Conservation (phyloP, 2,888 invertebrate genomes). For the Diaprepes abbreviatus region DNA sequence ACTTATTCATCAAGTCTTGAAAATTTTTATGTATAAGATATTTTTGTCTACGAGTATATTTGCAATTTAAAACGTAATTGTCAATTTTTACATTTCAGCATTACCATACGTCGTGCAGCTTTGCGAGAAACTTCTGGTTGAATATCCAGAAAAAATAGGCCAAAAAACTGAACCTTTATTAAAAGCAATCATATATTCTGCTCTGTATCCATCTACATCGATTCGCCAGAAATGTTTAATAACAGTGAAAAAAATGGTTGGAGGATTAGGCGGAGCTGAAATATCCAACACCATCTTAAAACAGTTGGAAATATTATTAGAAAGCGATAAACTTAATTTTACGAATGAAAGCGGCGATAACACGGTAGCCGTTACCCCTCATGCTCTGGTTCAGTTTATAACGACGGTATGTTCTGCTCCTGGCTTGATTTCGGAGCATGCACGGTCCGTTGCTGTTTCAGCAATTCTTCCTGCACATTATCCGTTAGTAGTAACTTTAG, state of each 20-base stretch:
- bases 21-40: too few relatives aligned
- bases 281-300: constrained; percentile 76
- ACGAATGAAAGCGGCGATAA: constrained; percentile 65
- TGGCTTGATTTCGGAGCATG: constrained; percentile 68
- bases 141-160: constrained; percentile 77
- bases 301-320: constrained; percentile 76
- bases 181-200: constrained; percentile 78
- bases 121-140: constrained; percentile 79
- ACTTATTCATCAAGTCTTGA: too few relatives aligned
- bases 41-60: too few relatives aligned
- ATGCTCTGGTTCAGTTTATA: constrained; percentile 66
- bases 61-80: too few relatives aligned
- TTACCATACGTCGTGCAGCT: constrained; percentile 80
- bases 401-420: constrained; percentile 65
- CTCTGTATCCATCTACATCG: constrained; percentile 72
- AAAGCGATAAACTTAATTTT: constrained; percentile 72
- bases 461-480: constrained; percentile 83
- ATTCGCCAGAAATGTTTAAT: constrained; percentile 76
- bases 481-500: constrained; percentile 74
- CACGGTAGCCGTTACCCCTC: constrained; percentile 70
- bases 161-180: constrained; percentile 76
- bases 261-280: constrained; percentile 71
- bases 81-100: constrained; percentile 67
- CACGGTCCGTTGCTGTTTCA: constrained; percentile 75
- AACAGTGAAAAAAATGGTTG: constrained; percentile 74